A percentile compares a stretch with the other conserved stretches of the same genome.
phyloP scores from a whole-genome alignment of 2,797 vertebrate genomes.

The Alcedo atthis region DNA sequence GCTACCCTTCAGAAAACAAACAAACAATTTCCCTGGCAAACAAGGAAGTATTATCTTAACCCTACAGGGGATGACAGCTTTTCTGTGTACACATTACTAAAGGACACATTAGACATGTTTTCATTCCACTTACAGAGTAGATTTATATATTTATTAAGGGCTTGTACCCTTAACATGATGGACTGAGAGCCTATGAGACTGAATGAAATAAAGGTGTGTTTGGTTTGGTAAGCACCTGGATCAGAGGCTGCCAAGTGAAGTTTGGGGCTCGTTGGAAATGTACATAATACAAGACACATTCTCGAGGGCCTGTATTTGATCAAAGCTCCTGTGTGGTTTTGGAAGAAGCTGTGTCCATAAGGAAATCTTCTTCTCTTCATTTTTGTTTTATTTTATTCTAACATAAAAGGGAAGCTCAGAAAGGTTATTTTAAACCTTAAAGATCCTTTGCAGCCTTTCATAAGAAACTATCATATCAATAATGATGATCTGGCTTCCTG shows the following conservation, averaged over 20 bases:
- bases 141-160: background rate
- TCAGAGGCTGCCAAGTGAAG: background rate
- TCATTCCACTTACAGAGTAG: background rate
- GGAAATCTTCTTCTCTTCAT: conserved; percentile 33
- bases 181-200: background rate
- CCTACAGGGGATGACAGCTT: background rate
- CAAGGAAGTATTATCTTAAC: conserved; percentile 31
- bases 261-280: background rate
- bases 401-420: background rate
- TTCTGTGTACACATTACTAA: background rate
- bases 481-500: conserved; percentile 22
- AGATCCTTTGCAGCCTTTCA: conserved; percentile 19
- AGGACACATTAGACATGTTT: background rate
- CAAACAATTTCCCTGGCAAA: conserved; percentile 50
- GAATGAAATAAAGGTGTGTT: conserved; percentile 12
- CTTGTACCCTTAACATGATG: background rate
- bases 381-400: conserved; percentile 55
- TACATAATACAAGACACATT: background rate
- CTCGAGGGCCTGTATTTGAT: conserved; percentile 6
- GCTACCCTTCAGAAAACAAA: conserved; percentile 21
- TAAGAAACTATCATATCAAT: conserved; percentile 22
- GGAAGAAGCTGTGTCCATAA: conserved; percentile 3
- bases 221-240: conserved; percentile 33
- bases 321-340: background rate
- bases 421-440: conserved; percentile 37